Conservation (phyloP, 2,888 invertebrate genomes). For the Ophioninae sp. region DNA sequence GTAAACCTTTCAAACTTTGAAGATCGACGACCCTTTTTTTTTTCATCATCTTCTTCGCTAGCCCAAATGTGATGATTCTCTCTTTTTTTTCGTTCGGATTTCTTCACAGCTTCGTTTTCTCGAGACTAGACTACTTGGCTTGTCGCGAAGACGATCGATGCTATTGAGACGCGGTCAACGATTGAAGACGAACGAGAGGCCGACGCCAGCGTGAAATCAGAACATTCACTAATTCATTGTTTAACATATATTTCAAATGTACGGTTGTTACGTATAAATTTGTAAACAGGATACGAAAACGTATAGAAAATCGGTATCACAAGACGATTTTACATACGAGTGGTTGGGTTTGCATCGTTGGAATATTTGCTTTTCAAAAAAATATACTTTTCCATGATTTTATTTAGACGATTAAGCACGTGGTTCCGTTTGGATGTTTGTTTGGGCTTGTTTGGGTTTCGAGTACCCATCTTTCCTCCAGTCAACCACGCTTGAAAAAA, state of each 20-base stretch:
- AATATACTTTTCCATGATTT: neutral
- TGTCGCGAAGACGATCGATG: slow-evolving; percentile 34
- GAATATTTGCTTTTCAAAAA: neutral
- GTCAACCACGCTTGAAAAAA: no score
- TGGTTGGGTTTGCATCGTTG: slow-evolving; percentile 4
- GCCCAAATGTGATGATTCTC: slow-evolving; percentile 37
- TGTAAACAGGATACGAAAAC: slow-evolving; percentile 8
- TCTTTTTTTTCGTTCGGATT: slow-evolving; percentile 17
- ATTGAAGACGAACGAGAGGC: slow-evolving; percentile 29
- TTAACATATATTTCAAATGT: slow-evolving; percentile 36
- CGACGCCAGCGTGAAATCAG: slow-evolving; percentile 40
- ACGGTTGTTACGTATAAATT: slow-evolving; percentile 15
- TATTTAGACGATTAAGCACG: neutral
- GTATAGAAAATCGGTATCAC: slow-evolving; percentile 23
- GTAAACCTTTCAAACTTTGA: slow-evolving; percentile 66
- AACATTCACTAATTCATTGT: slow-evolving; percentile 31
- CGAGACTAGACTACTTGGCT: slow-evolving; percentile 20
- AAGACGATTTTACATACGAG: slow-evolving; percentile 19
- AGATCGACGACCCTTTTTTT: slow-evolving; percentile 64
- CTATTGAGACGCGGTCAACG: slow-evolving; percentile 52
- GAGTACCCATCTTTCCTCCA: no score
- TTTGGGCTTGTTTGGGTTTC: neutral
- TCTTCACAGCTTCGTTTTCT: slow-evolving; percentile 47
- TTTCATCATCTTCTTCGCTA: neutral
- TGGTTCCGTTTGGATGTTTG: neutral